phyloP scores from a whole-genome alignment of 2,113 vertebrate genomes.

The Gulo gulo region DNA sequence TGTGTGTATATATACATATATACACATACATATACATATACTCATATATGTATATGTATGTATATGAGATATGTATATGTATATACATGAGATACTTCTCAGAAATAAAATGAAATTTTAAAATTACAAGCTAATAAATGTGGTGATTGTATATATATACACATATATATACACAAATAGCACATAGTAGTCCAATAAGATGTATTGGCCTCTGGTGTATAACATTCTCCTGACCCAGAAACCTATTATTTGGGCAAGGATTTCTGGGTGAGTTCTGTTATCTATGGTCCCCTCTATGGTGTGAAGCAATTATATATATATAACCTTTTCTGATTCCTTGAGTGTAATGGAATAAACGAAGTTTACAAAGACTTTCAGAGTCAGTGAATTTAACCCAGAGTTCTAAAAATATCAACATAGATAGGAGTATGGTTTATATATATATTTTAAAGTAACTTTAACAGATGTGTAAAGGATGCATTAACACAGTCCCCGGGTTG shows the following conservation, averaged over 20 bases:
- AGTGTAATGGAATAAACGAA: not conserved
- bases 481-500: not conserved
- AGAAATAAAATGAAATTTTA: too few species aligned
- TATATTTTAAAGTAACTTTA: not conserved
- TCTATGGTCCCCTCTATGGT: not conserved
- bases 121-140: too few species aligned
- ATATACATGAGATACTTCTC: too few species aligned
- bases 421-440: not conserved
- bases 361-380: not conserved
- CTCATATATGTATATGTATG: too few species aligned
- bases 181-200: not conserved
- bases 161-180: too few species aligned
- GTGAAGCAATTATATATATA: not conserved
- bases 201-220: not conserved
- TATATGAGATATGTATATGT: too few species aligned
- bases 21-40: too few species aligned
- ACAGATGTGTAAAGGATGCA: not conserved
- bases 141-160: too few species aligned
- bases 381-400: not conserved
- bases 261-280: not conserved
- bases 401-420: not conserved
- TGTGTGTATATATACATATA: too few species aligned
- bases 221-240: not conserved
- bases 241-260: not conserved
- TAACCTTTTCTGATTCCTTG: not conserved